phyloP scores from a whole-genome alignment of 2,113 vertebrate genomes.

The Nyctibius bracteatus region DNA sequence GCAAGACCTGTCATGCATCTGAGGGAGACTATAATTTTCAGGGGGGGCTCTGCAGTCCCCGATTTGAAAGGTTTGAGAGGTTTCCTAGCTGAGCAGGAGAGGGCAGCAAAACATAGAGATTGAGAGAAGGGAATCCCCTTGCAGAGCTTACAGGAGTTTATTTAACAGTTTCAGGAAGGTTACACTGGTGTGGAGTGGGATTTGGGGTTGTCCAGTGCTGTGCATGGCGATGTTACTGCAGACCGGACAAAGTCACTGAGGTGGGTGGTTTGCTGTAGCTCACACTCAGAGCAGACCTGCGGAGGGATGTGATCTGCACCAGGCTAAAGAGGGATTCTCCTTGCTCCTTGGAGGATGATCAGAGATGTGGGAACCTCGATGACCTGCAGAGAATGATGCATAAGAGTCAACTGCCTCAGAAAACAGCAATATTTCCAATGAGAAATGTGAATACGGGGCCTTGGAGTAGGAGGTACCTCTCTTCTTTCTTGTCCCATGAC shows the following conservation, averaged over 20 bases:
- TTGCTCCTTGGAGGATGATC: background rate
- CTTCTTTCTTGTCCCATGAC: background rate
- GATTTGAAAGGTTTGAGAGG: background rate
- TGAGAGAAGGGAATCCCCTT: background rate
- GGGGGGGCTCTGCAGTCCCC: background rate
- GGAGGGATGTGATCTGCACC: background rate
- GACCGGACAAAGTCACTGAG: rapidly evolving
- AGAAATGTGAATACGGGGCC: background rate
- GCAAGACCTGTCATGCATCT: rapidly evolving
- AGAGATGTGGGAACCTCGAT: background rate
- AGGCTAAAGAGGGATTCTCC: background rate
- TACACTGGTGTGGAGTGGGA: background rate
- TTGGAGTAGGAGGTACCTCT: background rate
- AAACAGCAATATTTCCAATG: background rate
- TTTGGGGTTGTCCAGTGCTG: background rate
- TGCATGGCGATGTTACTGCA: background rate
- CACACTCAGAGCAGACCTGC: background rate
- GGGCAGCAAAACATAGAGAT: constrained; percentile 56
- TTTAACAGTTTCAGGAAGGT: background rate
- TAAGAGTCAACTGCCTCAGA: background rate
- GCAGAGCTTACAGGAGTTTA: background rate
- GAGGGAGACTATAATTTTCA: background rate
- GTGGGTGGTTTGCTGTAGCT: background rate
- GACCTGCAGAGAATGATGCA: background rate
- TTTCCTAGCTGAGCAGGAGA: constrained; percentile 54